These are phyloP conservation scores for Drosophila fulvimacula DNA, from an alignment of 2,888 invertebrate species.

Conservation along the genomic window DNA sequence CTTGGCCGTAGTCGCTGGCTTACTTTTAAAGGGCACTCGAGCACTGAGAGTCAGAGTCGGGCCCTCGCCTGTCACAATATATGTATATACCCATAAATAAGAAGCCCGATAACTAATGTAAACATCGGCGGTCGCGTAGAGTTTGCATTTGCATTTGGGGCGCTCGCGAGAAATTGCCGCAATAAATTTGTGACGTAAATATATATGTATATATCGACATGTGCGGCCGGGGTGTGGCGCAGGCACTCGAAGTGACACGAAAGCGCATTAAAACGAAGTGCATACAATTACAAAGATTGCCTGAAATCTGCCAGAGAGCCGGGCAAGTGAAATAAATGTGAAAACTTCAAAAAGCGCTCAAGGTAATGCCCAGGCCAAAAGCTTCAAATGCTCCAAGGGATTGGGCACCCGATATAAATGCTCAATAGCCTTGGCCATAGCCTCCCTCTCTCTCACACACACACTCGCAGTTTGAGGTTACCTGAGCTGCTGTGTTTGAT, in stretches of 20 bases:
- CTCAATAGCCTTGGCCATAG: slow-evolving; percentile 58
- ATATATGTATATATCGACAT: slow-evolving; percentile 64
- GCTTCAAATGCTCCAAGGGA: slow-evolving; percentile 69
- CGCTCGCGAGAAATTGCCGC: slow-evolving; percentile 74
- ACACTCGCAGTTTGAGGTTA: slow-evolving; percentile 63
- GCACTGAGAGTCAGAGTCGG: slow-evolving; percentile 68
- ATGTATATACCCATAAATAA: slow-evolving; percentile 69
- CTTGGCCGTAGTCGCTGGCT: slow-evolving; percentile 62
- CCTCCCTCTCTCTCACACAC: neutral
- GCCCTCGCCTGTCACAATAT: slow-evolving; percentile 14
- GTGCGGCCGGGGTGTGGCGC: slow-evolving; percentile 21
- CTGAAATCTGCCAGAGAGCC: slow-evolving; percentile 57
- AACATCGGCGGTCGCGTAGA: slow-evolving; percentile 68
- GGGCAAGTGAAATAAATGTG: slow-evolving; percentile 75
- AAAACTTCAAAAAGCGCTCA: slow-evolving; percentile 79
- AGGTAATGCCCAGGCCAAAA: slow-evolving; percentile 68
- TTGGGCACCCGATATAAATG: slow-evolving; percentile 71
- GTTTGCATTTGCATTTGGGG: slow-evolving; percentile 79
- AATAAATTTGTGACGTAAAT: slow-evolving; percentile 77
- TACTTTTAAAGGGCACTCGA: slow-evolving; percentile 67
- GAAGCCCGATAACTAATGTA: slow-evolving; percentile 80
- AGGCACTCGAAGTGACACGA: slow-evolving; percentile 63
- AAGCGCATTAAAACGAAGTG: slow-evolving; percentile 75
- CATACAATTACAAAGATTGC: slow-evolving; percentile 81
- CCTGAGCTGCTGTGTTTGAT: slow-evolving; percentile 71